Conservation (phyloP, 2,113 vertebrate genomes). For the Holacanthus passer region DNA sequence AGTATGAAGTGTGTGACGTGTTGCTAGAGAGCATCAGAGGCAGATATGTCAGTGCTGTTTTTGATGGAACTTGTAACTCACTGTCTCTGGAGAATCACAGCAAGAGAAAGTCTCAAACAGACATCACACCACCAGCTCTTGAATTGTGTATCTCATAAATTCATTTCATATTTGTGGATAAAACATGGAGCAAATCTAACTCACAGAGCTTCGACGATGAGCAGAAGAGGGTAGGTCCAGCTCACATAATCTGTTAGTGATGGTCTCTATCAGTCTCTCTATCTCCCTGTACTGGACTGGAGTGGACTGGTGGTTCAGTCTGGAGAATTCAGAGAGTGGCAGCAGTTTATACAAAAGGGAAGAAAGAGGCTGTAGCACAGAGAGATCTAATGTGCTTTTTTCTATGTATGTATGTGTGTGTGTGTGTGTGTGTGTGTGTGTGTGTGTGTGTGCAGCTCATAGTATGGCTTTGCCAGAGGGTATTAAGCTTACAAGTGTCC, state of each 20-base stretch:
- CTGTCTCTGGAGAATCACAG: not conserved
- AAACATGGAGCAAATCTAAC: conserved; percentile 35
- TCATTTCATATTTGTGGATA: not conserved
- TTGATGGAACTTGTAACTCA: not conserved
- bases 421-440: not conserved
- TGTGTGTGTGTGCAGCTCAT: not conserved
- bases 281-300: conserved; percentile 90
- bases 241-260: conserved; percentile 86
- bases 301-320: conserved; percentile 90
- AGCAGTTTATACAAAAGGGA: not conserved
- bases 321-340: conserved; percentile 70
- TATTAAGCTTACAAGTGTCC: no score
- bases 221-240: conserved; percentile 69
- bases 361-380: not conserved
- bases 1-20: not conserved
- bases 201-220: conserved; percentile 54
- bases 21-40: not conserved
- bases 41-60: conserved; percentile 17
- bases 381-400: not conserved
- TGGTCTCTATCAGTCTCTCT: conserved; percentile 83
- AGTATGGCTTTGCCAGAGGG: not conserved
- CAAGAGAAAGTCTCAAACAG: not conserved
- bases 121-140: not conserved
- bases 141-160: not conserved
- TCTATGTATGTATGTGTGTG: no score